These are phyloP conservation scores for Helicorthomorpha holstii DNA, from an alignment of 1,140 invertebrate genomes.

Conservation along the genomic window DNA sequence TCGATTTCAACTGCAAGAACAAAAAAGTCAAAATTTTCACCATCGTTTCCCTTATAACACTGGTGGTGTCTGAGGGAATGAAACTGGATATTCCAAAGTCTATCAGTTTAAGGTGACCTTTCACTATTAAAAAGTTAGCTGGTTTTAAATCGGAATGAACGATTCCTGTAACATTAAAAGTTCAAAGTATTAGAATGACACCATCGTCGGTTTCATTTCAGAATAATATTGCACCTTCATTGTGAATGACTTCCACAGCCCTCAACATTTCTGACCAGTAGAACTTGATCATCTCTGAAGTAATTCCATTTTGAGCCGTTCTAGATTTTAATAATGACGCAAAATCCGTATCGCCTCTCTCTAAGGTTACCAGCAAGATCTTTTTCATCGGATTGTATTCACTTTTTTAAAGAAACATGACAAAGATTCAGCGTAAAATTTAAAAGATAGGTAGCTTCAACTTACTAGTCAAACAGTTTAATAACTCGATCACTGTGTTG, in stretches of 20 bases:
- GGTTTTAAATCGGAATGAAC: constrained; percentile 95
- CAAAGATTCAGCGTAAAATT: constrained; percentile 5
- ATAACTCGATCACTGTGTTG: constrained; percentile 66
- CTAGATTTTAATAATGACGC: constrained; percentile 48
- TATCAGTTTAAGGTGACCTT: constrained; percentile 77
- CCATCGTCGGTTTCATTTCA: neutral
- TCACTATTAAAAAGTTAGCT: constrained; percentile 83
- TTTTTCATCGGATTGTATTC: constrained; percentile 28
- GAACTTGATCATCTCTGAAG: constrained; percentile 50
- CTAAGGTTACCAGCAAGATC: constrained; percentile 67
- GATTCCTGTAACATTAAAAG: constrained; percentile 40
- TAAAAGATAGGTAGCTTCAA: constrained; percentile 18
- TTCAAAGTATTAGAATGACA: neutral
- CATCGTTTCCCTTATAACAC: constrained; percentile 58
- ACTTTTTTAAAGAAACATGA: constrained; percentile 19
- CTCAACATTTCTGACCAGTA: constrained; percentile 90
- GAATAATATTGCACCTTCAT: constrained; percentile 43
- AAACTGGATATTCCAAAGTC: constrained; percentile 96
- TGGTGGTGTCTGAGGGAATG: constrained; percentile 73
- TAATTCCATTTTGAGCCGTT: constrained; percentile 33
- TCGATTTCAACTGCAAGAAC: neutral
- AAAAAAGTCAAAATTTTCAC: constrained; percentile 12
- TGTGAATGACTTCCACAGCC: constrained; percentile 79
- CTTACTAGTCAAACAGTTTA: constrained; percentile 75
- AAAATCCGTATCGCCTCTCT: constrained; percentile 81